These are phyloP conservation scores for Syrrhaptes paradoxus DNA, from an alignment of 2,113 vertebrate species.

Conservation along the genomic window DNA sequence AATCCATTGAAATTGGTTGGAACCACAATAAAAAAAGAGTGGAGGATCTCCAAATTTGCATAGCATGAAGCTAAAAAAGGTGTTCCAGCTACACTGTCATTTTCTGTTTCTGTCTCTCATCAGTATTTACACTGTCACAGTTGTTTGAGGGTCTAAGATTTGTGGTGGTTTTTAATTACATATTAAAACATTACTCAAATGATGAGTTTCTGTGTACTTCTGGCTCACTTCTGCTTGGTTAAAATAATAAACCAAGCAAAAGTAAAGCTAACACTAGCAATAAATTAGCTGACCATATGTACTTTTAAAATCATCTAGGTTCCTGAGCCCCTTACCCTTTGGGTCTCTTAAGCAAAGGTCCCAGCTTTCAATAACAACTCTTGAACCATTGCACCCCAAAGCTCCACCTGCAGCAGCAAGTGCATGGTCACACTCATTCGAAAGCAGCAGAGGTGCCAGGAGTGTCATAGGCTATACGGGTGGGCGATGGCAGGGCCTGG, in stretches of 20 bases:
- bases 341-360: neutral
- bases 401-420: neutral
- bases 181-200: neutral
- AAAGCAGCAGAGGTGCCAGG: neutral
- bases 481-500: too few species aligned
- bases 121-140: neutral
- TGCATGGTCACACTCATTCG: too few species aligned
- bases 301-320: neutral
- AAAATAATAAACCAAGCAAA: neutral
- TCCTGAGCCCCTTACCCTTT: neutral
- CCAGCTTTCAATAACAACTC: neutral
- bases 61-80: neutral
- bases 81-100: neutral
- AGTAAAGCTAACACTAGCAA: neutral
- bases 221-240: neutral
- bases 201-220: neutral
- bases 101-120: neutral
- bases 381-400: neutral
- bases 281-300: neutral
- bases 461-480: rapidly evolving
- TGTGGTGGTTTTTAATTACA: neutral
- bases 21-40: neutral
- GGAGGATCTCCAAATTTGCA: neutral
- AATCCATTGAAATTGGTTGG: neutral
- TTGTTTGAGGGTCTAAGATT: neutral